Evolutionary conservation across 1,140 invertebrate species (phyloP).

Genomic region (Ostrea edulis): DNA sequence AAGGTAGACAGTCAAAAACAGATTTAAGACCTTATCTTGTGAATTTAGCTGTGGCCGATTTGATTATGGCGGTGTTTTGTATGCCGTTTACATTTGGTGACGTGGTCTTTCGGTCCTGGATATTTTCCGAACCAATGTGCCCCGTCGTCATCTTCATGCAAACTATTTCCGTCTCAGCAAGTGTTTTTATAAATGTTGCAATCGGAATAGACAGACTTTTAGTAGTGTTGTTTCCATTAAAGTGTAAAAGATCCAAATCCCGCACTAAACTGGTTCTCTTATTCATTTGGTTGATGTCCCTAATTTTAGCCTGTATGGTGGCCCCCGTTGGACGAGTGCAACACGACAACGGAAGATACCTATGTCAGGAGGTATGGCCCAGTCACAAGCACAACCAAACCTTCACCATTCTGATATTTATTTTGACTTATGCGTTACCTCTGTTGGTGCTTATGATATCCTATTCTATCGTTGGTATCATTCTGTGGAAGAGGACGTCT

Average conservation of each 20-base stretch:
- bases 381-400: slow-evolving; percentile 62
- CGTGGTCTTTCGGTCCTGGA: slow-evolving; percentile 64
- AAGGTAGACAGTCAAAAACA: slow-evolving; percentile 69
- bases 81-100: slow-evolving; percentile 74
- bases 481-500: slow-evolving; percentile 77
- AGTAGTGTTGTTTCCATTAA: slow-evolving; percentile 68
- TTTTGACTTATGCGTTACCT: slow-evolving; percentile 79
- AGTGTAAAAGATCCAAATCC: slow-evolving; percentile 43
- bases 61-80: slow-evolving; percentile 69
- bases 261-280: slow-evolving; percentile 42
- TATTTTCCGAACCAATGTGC: slow-evolving; percentile 67
- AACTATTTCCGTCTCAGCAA: slow-evolving; percentile 64
- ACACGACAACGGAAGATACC: background rate
- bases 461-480: slow-evolving; percentile 74
- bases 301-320: slow-evolving; percentile 41
- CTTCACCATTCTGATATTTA: slow-evolving; percentile 79
- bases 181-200: slow-evolving; percentile 65
- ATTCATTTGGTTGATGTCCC: slow-evolving; percentile 50
- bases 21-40: slow-evolving; percentile 68
- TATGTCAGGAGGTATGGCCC: slow-evolving; percentile 67
- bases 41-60: slow-evolving; percentile 57
- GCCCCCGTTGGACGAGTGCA: slow-evolving; percentile 37
- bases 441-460: slow-evolving; percentile 78
- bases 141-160: slow-evolving; percentile 71
- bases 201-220: slow-evolving; percentile 64